Percentiles rank a stretch among this genome's conserved stretches.
Conservation (phyloP, 2,888 invertebrate species). For the Ceratothoa steindachneri region DNA sequence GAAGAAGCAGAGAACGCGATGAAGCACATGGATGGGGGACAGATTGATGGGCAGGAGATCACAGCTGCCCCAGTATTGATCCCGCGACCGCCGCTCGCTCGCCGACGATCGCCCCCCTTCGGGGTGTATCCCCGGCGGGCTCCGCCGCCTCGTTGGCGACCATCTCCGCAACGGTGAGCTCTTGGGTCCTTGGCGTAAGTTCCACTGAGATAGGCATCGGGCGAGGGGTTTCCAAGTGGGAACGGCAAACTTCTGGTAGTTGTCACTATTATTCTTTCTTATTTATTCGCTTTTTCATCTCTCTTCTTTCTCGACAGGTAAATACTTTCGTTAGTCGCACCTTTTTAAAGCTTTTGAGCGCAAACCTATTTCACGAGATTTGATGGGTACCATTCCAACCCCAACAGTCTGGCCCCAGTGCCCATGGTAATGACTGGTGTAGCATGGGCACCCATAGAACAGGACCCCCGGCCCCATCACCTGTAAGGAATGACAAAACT, state of each 20-base stretch:
- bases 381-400: no score
- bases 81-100: constrained; percentile 49
- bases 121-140: constrained; percentile 24
- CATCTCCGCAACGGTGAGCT: constrained; percentile 50
- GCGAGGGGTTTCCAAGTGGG: background rate
- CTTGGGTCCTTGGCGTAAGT: background rate
- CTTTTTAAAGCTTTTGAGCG: no score
- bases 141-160: constrained; percentile 54
- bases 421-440: no score
- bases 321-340: no score
- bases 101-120: constrained; percentile 46
- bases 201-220: background rate
- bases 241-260: background rate
- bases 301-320: no score
- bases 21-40: constrained; percentile 98
- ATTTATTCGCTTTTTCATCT: no score
- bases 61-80: constrained; percentile 89
- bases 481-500: no score
- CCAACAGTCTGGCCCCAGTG: no score
- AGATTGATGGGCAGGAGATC: constrained; percentile 89
- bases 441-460: no score
- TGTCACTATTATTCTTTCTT: no score
- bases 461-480: no score
- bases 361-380: no score
- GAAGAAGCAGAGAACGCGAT: constrained; percentile 98